Base-by-base conservation (phyloP, 2,113 vertebrate species). In the Bujurquina vittata region DNA sequence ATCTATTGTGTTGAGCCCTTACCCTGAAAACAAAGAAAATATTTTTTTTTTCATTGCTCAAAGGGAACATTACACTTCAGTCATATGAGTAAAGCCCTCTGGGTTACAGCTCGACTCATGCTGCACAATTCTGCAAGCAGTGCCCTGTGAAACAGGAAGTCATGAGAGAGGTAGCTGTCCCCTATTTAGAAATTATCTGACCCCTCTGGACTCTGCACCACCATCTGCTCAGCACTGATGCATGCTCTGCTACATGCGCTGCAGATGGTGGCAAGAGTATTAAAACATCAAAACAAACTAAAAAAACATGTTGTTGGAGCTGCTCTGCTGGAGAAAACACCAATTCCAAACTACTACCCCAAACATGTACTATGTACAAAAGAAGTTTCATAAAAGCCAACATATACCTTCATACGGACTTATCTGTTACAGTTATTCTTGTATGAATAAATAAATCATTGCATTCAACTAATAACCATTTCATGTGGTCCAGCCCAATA, bases 181-280 rank as follows among this genome's bases (percentile, higher is more conserved):
- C 43, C 65, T 10, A 52, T 69, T 69, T 69, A 69, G 23, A 69
- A 69, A 69, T 69, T 49, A 69, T 69, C 63, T 69, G 63, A 69
- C 63, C 15, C 40, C 17, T 69, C 17, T 69, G 65, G 43, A 52
- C 65, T 69, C 17, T 29, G 23, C 65, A 52, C 65, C 15, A 69
- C 63, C 40, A 69, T 52, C 65, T 69, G 63, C 63, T 69, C 40
- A 49, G 43, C 23, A 29, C 23, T 52, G 10, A 31, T 31, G 43
- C 18, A 15, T 29, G 29, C 15, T 49, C 46, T 49, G 15, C 46
- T 17, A 49, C 43, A 69, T 69, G 65, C 26, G 43, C 65, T 69
- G 43, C 65, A 69, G 23, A 69, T 12, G 43, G 43, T 52, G 43
- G 23, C 43, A 29, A 69, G 65, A 20, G 65, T 29, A 69, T 49